Base-by-base conservation (phyloP, 2,797 vertebrate genomes). In the Hirundo rustica region DNA sequence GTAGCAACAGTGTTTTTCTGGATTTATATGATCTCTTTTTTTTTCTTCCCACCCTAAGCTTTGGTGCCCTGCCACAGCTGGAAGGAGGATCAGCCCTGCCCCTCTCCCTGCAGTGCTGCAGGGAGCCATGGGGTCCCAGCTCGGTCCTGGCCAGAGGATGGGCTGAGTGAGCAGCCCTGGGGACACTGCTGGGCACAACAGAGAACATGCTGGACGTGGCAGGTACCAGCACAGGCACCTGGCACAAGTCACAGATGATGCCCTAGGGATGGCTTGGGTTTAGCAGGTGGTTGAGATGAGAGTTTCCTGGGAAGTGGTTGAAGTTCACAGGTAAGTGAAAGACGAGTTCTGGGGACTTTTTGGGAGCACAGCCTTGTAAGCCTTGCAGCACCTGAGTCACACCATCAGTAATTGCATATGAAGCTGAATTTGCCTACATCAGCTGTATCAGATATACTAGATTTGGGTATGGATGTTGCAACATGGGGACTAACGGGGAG, bases 401-500 rank as follows among this genome's bases (percentile, higher is more conserved):
- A 25, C 4, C 13, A 48, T 45, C 66, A 48, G 4, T 16, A 32
- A 55, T 7, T 21, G 22, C 8, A 16, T 23, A 5, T 53, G 40
- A 32, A 50, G 19, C 47, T 44, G 72, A 70, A 6, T 18, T 65
- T 73, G 20, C 27, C 30, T 62, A 16, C 5, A 3, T 22, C 38
- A 27, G 3, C n/a, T 8, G 0, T 22, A 30, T 48, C 53, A 55
- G 55, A 89, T 84, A 25, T 20, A n/a, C 2, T 6, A n/a, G 30
- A 9, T 58, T 66, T 51, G n/a, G 23, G 3, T 38, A 23, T 15
- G 13, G 26, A 27, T 38, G n/a, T 67, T 74, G 32, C 36, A 47
- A 27, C 58, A 18, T 0, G 0, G 13, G 2, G 17, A 68, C 13
- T 1, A 0, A 36, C 21, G 25, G 19, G 6, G 45, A 75, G 32